These are phyloP conservation scores for Pelodiscus sinensis DNA, from an alignment of 2,113 vertebrate species.

Conservation along the genomic window DNA sequence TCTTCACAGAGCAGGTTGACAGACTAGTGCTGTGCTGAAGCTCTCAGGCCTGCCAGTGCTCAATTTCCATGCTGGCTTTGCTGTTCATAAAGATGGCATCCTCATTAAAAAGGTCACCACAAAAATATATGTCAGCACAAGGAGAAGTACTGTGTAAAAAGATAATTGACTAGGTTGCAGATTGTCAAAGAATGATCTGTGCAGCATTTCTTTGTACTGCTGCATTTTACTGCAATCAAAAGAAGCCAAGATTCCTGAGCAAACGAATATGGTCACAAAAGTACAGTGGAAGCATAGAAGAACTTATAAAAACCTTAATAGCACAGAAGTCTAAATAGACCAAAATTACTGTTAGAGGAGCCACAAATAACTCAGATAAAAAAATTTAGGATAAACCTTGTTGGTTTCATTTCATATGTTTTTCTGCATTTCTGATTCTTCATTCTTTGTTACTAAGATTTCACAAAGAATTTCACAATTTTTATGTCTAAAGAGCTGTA, in stretches of 20 bases:
- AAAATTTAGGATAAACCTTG: not conserved
- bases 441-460: not conserved
- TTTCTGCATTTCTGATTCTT: not conserved
- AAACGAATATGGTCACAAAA: not conserved
- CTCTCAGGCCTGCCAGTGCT: not conserved
- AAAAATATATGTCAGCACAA: conserved; percentile 22
- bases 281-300: conserved; percentile 19
- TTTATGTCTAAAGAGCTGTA: not conserved
- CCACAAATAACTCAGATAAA: not conserved
- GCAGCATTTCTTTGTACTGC: not conserved
- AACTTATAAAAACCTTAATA: not conserved
- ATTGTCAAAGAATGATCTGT: not conserved
- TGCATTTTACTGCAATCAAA: not conserved
- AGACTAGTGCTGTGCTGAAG: not conserved
- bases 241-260: not conserved
- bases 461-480: not conserved
- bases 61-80: conserved; percentile 50
- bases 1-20: not conserved
- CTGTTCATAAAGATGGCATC: conserved; percentile 53
- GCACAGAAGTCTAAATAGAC: not conserved
- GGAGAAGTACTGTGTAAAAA: conserved; percentile 33
- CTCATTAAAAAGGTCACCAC: conserved; percentile 25
- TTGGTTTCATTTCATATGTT: not conserved
- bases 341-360: not conserved
- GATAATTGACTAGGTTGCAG: conserved; percentile 46